phyloP scores from a whole-genome alignment of 2,797 vertebrate genomes.

The Odontamblyopus lacepedii region DNA sequence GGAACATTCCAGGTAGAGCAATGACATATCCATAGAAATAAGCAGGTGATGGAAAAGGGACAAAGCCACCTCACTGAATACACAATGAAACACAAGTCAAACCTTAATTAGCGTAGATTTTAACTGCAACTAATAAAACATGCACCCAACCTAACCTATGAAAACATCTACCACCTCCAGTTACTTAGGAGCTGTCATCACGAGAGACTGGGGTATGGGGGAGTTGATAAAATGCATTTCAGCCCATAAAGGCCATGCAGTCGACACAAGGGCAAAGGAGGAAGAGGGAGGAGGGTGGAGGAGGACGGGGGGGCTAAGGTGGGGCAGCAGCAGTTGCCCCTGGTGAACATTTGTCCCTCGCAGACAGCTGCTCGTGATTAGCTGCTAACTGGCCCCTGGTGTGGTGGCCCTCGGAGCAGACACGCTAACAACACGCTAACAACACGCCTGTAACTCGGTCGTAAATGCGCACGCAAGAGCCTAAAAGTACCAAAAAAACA shows the following conservation, averaged over 20 bases:
- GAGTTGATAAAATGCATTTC: slow-evolving; percentile 35
- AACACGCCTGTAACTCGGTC: slow-evolving; percentile 12
- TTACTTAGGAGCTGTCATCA: slow-evolving; percentile 36
- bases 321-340: slow-evolving; percentile 70
- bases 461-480: slow-evolving; percentile 13
- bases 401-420: slow-evolving; percentile 46
- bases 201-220: not conserved
- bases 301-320: not conserved
- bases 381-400: slow-evolving; percentile 66
- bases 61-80: not conserved
- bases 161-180: slow-evolving; percentile 30
- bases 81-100: slow-evolving; percentile 27
- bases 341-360: slow-evolving; percentile 74
- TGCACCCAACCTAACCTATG: slow-evolving; percentile 19
- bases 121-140: slow-evolving; percentile 30
- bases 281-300: not conserved
- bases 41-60: too few species aligned
- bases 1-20: too few species aligned
- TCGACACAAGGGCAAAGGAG: slow-evolving; percentile 32
- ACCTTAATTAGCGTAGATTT: slow-evolving; percentile 28
- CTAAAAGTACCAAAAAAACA: slow-evolving; percentile 2
- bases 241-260: slow-evolving; percentile 37
- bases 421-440: slow-evolving; percentile 14
- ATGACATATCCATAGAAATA: too few species aligned
- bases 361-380: slow-evolving; percentile 73